Conservation (phyloP, 2,797 vertebrate species). For the Odontamblyopus lacepedii region DNA sequence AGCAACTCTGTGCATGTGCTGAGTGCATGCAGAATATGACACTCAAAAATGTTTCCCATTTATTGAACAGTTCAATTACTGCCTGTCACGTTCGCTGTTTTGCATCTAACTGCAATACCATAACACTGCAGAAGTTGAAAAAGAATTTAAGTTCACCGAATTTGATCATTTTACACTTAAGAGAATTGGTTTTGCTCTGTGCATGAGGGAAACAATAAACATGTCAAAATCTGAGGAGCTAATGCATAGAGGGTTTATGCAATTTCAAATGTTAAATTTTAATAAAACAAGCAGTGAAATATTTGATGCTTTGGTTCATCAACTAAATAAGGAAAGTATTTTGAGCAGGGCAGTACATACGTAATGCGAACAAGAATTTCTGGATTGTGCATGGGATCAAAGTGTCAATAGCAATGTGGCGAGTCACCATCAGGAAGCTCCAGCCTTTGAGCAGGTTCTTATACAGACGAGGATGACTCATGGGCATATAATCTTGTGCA, state of each 20-base stretch:
- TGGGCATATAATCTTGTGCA: conserved; percentile 68
- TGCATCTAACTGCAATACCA: neutral
- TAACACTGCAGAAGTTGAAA: neutral
- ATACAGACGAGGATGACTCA: conserved; percentile 71
- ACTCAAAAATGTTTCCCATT: conserved; percentile 15
- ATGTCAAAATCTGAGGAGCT: neutral
- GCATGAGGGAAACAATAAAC: neutral
- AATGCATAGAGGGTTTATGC: neutral
- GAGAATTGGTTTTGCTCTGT: neutral
- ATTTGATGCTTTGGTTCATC: neutral
- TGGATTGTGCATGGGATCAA: conserved; percentile 68
- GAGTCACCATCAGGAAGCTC: conserved; percentile 65
- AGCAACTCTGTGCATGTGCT: conserved; percentile 26
- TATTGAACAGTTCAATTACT: conserved; percentile 8
- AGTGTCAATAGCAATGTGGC: conserved; percentile 61
- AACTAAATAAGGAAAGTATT: conserved; percentile 43
- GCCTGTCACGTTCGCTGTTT: neutral
- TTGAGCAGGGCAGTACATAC: conserved; percentile 26
- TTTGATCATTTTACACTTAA: neutral
- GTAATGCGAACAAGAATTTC: conserved; percentile 61
- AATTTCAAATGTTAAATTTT: neutral
- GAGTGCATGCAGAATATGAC: conserved; percentile 2
- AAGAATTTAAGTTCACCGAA: neutral
- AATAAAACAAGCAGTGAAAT: neutral
- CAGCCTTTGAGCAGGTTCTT: conserved; percentile 50